phyloP scores from a whole-genome alignment of 2,797 vertebrate species.

The Rhynchotus rufescens region DNA sequence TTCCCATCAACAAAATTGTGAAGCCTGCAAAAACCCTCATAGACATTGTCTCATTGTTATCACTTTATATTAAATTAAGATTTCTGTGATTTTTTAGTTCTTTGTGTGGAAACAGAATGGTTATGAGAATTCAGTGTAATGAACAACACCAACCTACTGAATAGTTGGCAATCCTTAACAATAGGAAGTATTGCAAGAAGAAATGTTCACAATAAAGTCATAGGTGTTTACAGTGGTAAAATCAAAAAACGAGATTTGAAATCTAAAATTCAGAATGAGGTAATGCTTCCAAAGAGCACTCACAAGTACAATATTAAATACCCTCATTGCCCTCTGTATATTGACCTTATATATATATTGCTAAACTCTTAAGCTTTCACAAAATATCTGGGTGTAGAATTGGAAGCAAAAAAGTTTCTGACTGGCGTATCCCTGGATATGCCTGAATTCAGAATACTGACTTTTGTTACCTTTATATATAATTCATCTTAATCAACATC shows the following conservation, averaged over 20 bases:
- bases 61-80: not conserved
- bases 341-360: constrained; percentile 50
- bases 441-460: not conserved
- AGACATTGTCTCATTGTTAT: not conserved
- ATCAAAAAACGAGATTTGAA: not conserved
- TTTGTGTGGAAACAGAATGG: not conserved
- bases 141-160: not conserved
- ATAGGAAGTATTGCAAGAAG: not conserved
- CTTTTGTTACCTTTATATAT: not conserved
- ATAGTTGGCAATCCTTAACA: not conserved
- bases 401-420: not conserved
- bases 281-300: not conserved
- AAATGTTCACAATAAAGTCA: not conserved
- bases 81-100: not conserved
- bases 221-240: not conserved
- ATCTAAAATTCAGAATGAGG: constrained; percentile 15
- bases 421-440: not conserved
- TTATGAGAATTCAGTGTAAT: not conserved
- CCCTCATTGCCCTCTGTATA: constrained; percentile 14
- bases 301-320: not conserved
- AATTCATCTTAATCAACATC: not conserved
- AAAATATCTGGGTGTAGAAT: constrained; percentile 7
- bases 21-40: not conserved
- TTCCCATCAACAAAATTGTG: constrained; percentile 14
- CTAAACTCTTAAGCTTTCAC: constrained; percentile 8